phyloP scores from a whole-genome alignment of 1,140 invertebrate genomes.

The Drosophila varians region DNA sequence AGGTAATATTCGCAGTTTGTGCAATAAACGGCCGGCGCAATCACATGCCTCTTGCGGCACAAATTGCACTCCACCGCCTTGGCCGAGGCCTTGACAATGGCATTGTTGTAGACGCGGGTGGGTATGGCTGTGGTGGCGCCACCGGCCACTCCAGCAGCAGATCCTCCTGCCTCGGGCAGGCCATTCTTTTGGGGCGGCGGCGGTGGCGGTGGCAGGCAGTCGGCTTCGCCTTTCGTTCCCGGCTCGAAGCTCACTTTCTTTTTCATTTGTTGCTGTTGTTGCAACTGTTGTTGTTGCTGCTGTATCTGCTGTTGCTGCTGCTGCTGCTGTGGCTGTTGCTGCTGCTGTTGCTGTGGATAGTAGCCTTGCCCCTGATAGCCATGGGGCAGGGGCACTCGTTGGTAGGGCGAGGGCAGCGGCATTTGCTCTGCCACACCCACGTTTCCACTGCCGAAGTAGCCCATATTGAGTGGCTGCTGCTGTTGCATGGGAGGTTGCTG shows the following conservation, averaged over 20 bases:
- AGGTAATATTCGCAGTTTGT: conserved; percentile 96
- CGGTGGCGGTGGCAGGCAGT: conserved; percentile 83
- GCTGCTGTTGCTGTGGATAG: conserved; percentile 26
- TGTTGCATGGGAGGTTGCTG: conserved; percentile 59
- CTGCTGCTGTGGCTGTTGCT: conserved; percentile 38
- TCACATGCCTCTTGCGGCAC: conserved; percentile 92
- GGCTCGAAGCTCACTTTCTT: conserved; percentile 89
- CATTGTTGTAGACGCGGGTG: conserved; percentile 76
- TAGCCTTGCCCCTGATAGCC: conserved; percentile 58
- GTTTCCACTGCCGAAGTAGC: conserved; percentile 70
- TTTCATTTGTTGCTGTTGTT: conserved; percentile 64
- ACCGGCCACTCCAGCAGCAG: not conserved
- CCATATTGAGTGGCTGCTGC: conserved; percentile 80
- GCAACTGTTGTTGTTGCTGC: conserved; percentile 39
- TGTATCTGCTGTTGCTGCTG: conserved; percentile 3
- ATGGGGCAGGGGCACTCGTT: conserved; percentile 85
- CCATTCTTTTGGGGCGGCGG: conserved; percentile 60
- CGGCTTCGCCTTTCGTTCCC: conserved; percentile 86
- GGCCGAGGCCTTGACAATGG: conserved; percentile 84
- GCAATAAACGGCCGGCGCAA: conserved; percentile 91
- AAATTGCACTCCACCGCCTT: conserved; percentile 89
- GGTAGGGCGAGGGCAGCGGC: conserved; percentile 83
- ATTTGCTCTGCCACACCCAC: conserved; percentile 41
- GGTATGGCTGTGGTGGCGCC: conserved; percentile 77
- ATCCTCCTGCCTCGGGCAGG: conserved; percentile 32